Evolutionary conservation across 2,797 vertebrate species (phyloP), one percentile per base, ranked within the genome.

Genomic region (Hemitrygon akajei): DNA sequence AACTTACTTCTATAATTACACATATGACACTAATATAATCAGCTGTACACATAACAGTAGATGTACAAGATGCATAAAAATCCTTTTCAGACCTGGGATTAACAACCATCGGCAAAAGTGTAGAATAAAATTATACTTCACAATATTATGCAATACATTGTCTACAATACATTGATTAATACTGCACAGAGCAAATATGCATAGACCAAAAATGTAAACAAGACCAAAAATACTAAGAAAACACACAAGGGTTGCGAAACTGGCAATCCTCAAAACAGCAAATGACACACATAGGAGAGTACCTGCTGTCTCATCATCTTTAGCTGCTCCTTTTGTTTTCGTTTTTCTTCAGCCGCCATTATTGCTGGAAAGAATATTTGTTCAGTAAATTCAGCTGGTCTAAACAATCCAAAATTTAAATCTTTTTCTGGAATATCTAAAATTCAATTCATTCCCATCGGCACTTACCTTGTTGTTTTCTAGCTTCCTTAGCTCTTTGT

Each of bases 281-380:
- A 89, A 89, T 69, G 34, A 89, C 63, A 89, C 86, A 89, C 22
- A 22, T 89, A 37, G n/a, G 60, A 77, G 76, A 75, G 2, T 97
- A 99, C 98, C 98, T 99, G 98, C 94, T 99, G 98, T 95, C 99
- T 99, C 95, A 98, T 96, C 95, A 99, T 97, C 96, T 98, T 99
- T 94, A 99, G 97, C 95, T 99, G 98, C 93, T 99, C 98, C 95
- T 98, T 98, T 95, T 98, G 98, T 94, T 98, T 98, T 94, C 98
- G 96, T 91, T 97, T 98, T 95, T 98, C 98, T 95, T 99, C 98
- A 82, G 98, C 98, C 94, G 97, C 98, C 96, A 98, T 97, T 96
- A 98, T 97, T 95, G 98, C 98, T 99, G 94, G 94, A 95, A 95
- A 93, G 95, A 93, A 96, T 93, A 93, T 69, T 77, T 81, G 66